Conservation (phyloP, 2,113 vertebrate species). For the Cricetomys ansorgei region DNA sequence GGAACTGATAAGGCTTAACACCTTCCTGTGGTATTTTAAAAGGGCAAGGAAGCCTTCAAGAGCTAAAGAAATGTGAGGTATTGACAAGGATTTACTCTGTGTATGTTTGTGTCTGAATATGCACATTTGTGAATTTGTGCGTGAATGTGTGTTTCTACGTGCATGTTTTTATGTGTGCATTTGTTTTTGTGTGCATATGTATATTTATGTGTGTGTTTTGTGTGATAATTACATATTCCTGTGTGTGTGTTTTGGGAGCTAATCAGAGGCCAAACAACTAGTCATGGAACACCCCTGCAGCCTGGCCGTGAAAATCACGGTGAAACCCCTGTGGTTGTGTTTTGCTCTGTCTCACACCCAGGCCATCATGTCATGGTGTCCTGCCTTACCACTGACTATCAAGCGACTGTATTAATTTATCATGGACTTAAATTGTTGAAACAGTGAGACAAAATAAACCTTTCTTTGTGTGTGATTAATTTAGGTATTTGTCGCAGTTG, state of each 20-base stretch:
- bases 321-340: not conserved
- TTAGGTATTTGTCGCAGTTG: too few relatives aligned
- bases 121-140: not conserved
- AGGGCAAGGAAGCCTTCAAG: conserved; percentile 55
- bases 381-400: not conserved
- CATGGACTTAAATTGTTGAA: not conserved
- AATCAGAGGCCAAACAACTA: not conserved
- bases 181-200: not conserved
- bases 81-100: not conserved
- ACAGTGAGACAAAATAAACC: not conserved
- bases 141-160: not conserved
- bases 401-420: not conserved
- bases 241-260: not conserved
- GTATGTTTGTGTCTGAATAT: not conserved
- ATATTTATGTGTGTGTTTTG: not conserved
- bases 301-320: not conserved
- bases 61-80: conserved; percentile 48
- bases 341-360: not conserved
- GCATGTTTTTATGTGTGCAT: not conserved
- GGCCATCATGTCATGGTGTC: not conserved
- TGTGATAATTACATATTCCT: not conserved
- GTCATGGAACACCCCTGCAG: not conserved
- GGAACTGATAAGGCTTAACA: conserved; percentile 68
- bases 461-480: not conserved
- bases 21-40: conserved; percentile 62